A percentile compares a stretch with the other conserved stretches of the same genome.
Evolutionary conservation across 2,797 vertebrate genomes (phyloP).

Genomic region (Cryptoblepharus egeriae): DNA sequence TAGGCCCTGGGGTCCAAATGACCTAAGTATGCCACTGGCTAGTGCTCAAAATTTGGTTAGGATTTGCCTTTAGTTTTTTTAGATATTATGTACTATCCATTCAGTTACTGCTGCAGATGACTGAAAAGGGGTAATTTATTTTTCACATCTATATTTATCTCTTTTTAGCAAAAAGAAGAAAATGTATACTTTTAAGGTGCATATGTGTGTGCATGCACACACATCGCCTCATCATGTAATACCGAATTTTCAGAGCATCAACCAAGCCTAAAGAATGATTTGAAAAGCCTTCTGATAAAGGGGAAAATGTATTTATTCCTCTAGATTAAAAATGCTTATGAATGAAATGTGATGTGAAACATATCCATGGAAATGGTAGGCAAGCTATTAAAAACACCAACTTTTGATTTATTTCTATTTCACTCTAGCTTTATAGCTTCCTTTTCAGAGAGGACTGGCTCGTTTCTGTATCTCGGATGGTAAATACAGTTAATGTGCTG

Average conservation of each 20-base stretch:
- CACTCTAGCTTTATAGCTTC: slow-evolving; percentile 71
- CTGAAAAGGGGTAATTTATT: slow-evolving; percentile 18
- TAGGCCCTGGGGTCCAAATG: too few relatives aligned
- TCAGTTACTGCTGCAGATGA: neutral
- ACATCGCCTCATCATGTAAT: neutral
- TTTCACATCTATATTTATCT: slow-evolving; percentile 13
- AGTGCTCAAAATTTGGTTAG: too few relatives aligned
- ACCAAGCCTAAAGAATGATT: neutral
- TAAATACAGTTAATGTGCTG: slow-evolving; percentile 92
- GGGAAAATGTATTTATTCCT: slow-evolving; percentile 3
- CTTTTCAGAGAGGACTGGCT: slow-evolving; percentile 74
- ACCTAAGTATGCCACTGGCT: too few relatives aligned
- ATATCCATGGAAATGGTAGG: neutral
- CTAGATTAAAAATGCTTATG: neutral
- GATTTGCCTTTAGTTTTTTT: too few relatives aligned
- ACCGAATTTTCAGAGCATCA: neutral
- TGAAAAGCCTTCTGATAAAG: neutral
- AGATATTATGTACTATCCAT: neutral
- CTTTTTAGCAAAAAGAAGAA: slow-evolving; percentile 10
- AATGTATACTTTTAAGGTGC: neutral
- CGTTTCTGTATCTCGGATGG: slow-evolving; percentile 82
- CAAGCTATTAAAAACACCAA: neutral
- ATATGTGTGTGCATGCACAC: neutral
- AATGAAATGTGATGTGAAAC: neutral
- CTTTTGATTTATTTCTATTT: slow-evolving; percentile 27